A percentile compares a stretch with the other conserved stretches of the same genome.
Evolutionary conservation across 2,797 vertebrate genomes (phyloP).

Genomic region (Emydoidea blandingii): DNA sequence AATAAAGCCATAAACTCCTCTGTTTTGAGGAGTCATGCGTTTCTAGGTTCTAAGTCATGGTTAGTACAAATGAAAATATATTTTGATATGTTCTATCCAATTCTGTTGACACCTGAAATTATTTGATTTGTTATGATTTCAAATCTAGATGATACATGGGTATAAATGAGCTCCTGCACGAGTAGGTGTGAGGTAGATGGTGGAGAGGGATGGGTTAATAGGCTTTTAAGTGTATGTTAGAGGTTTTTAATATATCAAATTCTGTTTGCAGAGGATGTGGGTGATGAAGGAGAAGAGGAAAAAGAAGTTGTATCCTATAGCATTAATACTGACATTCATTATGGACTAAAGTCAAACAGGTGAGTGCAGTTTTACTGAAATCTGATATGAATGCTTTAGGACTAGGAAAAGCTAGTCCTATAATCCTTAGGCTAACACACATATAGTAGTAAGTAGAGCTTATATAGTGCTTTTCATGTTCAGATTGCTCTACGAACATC

Average conservation of each 20-base stretch:
- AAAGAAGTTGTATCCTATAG: conserved; percentile 96
- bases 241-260: neutral
- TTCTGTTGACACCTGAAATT: neutral
- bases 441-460: neutral
- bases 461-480: neutral
- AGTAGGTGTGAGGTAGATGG: neutral
- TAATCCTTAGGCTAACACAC: neutral
- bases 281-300: conserved; percentile 98
- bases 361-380: conserved; percentile 64
- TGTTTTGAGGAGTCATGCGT: neutral
- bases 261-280: conserved; percentile 93
- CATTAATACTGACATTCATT: conserved; percentile 96
- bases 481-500: neutral
- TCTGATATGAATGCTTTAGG: neutral
- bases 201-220: neutral
- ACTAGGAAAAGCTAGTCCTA: neutral
- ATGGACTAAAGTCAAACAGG: conserved; percentile 99
- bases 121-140: neutral
- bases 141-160: neutral
- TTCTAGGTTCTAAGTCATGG: neutral
- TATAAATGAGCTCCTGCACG: neutral
- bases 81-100: neutral
- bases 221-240: neutral
- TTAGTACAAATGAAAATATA: neutral
- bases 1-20: neutral